Percentiles rank a stretch among this genome's conserved stretches.
These are phyloP conservation scores for Spicauda simplicius DNA, from an alignment of 2,888 invertebrate species.

Conservation along the genomic window DNA sequence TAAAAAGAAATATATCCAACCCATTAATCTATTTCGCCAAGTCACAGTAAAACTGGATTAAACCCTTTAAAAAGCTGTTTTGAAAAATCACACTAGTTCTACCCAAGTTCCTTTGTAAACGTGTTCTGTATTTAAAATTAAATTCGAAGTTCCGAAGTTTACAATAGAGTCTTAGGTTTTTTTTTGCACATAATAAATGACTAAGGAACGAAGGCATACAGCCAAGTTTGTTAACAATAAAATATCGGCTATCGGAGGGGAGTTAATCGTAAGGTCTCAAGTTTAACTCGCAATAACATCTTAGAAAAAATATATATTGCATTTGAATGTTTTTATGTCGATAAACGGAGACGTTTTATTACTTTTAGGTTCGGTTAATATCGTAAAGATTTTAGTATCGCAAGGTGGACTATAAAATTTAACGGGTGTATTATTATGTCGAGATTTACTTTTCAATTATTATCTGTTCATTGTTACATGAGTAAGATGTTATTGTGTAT, in stretches of 20 bases:
- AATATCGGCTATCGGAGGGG: slow-evolving; percentile 56
- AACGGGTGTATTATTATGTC: slow-evolving; percentile 56
- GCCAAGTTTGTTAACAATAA: slow-evolving; percentile 55
- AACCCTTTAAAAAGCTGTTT: slow-evolving; percentile 49
- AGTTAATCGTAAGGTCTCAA: slow-evolving; percentile 44
- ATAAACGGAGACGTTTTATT: slow-evolving; percentile 28
- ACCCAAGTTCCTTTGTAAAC: slow-evolving; percentile 45
- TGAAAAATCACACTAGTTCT: slow-evolving; percentile 52
- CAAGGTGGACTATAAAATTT: slow-evolving; percentile 50
- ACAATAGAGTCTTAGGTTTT: slow-evolving; percentile 58
- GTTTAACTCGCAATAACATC: slow-evolving; percentile 40
- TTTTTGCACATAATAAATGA: slow-evolving; percentile 62
- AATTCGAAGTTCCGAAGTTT: slow-evolving; percentile 41
- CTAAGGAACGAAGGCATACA: slow-evolving; percentile 59
- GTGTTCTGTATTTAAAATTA: slow-evolving; percentile 52
- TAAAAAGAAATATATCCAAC: not conserved
- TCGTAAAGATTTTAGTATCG: slow-evolving; percentile 47
- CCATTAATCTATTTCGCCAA: not conserved
- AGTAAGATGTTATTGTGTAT: not conserved
- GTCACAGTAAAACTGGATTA: not conserved
- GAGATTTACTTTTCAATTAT: slow-evolving; percentile 33
- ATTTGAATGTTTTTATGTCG: slow-evolving; percentile 37
- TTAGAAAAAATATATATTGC: slow-evolving; percentile 32
- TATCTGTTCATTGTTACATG: slow-evolving; percentile 14
- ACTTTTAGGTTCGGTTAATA: slow-evolving; percentile 37